Base-by-base conservation (phyloP, 2,113 vertebrate genomes). In the Myiopsitta monachus region DNA sequence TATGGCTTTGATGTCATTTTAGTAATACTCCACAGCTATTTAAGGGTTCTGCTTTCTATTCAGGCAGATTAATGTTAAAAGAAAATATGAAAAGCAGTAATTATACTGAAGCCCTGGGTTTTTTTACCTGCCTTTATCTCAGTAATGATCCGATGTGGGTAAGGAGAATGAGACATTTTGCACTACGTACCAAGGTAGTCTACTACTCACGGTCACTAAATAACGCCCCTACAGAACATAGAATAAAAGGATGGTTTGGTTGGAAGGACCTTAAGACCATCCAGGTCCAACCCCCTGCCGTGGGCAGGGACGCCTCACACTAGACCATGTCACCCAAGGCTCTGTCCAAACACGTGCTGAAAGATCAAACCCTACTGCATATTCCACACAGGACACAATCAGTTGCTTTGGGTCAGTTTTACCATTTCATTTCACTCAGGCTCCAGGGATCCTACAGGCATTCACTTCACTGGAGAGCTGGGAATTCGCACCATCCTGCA, bases 261-360 rank as follows among this genome's bases (percentile, higher is more conserved):
- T 59, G 22, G 33, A 59, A 59, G 57, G 33, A 59, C 22, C 14
- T 59, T 59, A 59, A 36, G 33, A 23, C n/a, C 22, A 59, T 23
- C 22, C 57, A 59, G 57, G 23, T 59, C 57, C 33, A 59, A 5
- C 57, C 22, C 57, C 14, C 14, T 59, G 33, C 57, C 33, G 1
- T 7, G 14, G 14, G 22, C 22, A 36, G 21, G 57, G 57, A 16
- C 1, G 4, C 33, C 22, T 59, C 57, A 24, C 57, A 16, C 57
- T 36, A 36, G n/a, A 59, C 6, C 57, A 36, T 16, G 33, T 36
- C 33, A 36, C n/a, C 22, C 22, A 59, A 59, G 33, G 57, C 57
- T 7, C 57, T 59, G 57, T 36, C 14, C 22, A 59, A 24, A 36
- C 15, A 28, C 0, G 0, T 3, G 9, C 0, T 52, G 46, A 64